Conservation (phyloP, 2,888 invertebrate species). For the Hypercompe scribonia region DNA sequence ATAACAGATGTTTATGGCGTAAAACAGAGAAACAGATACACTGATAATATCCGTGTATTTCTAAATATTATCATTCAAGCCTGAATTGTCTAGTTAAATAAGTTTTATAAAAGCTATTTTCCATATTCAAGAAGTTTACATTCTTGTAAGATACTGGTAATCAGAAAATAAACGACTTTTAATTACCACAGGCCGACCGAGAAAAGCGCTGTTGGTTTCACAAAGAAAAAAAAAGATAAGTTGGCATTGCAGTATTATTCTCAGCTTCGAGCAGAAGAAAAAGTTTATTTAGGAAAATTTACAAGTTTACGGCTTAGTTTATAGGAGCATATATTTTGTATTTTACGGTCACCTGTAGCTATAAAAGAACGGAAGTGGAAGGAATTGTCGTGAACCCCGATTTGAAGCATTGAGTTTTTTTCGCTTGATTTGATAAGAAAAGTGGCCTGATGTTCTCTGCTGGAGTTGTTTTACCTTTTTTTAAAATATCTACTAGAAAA, state of each 20-base stretch:
- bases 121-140: neutral
- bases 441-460: constrained; percentile 21
- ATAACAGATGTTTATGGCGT: neutral
- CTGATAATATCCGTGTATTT: neutral
- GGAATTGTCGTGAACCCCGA: constrained; percentile 49
- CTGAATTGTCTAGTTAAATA: neutral
- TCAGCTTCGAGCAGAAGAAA: constrained; percentile 45
- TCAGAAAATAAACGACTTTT: neutral
- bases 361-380: constrained; percentile 47
- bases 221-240: neutral
- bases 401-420: constrained; percentile 44
- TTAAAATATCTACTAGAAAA: neutral
- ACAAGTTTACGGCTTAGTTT: constrained; percentile 70
- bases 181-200: neutral
- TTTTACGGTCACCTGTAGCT: constrained; percentile 62
- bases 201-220: neutral
- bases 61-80: neutral
- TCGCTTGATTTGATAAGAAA: constrained; percentile 41
- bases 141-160: neutral
- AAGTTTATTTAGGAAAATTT: constrained; percentile 66
- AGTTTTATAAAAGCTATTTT: neutral
- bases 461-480: constrained; percentile 13
- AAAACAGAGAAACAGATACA: neutral
- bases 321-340: constrained; percentile 71
- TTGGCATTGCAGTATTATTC: neutral